A percentile compares a stretch with the other conserved stretches of the same genome.
Conservation (phyloP, 2,888 invertebrate genomes). For the Cheilosia variabilis region DNA sequence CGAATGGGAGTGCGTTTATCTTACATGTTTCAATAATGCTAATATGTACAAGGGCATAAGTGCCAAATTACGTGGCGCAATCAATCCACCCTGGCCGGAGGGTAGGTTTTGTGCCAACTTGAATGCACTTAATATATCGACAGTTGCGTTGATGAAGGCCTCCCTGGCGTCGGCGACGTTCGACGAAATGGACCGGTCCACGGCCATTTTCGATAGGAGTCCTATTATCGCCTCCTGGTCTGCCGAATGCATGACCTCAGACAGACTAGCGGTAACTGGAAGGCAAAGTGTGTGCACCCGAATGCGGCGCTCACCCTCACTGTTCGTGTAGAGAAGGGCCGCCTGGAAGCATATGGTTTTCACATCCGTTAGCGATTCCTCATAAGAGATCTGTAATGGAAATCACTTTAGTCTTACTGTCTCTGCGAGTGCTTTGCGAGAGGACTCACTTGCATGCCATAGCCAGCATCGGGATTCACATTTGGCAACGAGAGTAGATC, state of each 20-base stretch:
- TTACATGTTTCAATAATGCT: constrained; percentile 93
- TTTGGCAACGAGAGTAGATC: constrained; percentile 98
- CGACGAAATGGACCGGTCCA: constrained; percentile 94
- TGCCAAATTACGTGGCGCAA: constrained; percentile 90
- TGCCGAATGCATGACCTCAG: constrained; percentile 94
- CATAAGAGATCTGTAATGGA: constrained; percentile 87
- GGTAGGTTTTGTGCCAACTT: constrained; percentile 88
- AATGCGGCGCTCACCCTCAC: constrained; percentile 97
- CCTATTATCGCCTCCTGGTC: constrained; percentile 97
- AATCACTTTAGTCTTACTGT: background rate
- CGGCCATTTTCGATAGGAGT: constrained; percentile 98
- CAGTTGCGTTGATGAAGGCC: constrained; percentile 97
- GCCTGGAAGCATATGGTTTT: constrained; percentile 98
- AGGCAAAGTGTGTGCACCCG: constrained; percentile 98
- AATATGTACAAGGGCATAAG: constrained; percentile 95
- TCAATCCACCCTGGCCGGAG: constrained; percentile 85
- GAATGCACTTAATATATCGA: constrained; percentile 93
- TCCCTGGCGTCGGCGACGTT: constrained; percentile 97
- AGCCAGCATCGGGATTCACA: constrained; percentile 98
- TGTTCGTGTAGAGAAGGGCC: constrained; percentile 97
- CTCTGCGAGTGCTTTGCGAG: background rate
- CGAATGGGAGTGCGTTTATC: constrained; percentile 78
- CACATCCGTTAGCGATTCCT: constrained; percentile 93
- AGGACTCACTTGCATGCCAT: constrained; percentile 95
- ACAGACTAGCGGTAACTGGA: constrained; percentile 92